Conservation (phyloP, 2,797 vertebrate genomes). For the Sebastes ruberrimus region DNA sequence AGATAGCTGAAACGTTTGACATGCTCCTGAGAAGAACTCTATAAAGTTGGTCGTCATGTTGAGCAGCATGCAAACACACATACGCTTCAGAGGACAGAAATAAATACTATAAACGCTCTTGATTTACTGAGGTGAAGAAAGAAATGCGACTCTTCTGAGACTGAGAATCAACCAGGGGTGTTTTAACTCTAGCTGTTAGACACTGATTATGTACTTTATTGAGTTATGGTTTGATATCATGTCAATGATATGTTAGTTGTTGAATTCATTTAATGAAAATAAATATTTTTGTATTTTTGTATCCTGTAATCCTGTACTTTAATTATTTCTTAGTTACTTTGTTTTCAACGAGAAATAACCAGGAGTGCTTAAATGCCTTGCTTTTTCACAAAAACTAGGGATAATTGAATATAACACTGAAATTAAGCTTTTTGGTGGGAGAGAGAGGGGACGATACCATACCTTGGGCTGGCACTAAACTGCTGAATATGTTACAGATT, state of each 20-base stretch:
- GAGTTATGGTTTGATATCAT: background rate
- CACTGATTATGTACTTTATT: background rate
- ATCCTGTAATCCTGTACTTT: background rate
- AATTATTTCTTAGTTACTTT: background rate
- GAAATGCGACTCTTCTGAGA: background rate
- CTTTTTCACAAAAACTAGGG: background rate
- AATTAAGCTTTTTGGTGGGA: background rate
- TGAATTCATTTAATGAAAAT: constrained; percentile 14
- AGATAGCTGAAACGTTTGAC: constrained; percentile 55
- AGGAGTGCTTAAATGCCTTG: background rate
- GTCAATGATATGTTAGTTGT: background rate
- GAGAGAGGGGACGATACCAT: too few species aligned
- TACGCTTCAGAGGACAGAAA: background rate
- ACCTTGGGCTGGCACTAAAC: background rate
- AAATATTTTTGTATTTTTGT: constrained; percentile 30
- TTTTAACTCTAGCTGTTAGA: background rate
- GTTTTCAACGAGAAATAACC: background rate
- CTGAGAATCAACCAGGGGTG: background rate
- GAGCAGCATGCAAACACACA: background rate
- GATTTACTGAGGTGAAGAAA: background rate
- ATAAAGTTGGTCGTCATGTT: background rate
- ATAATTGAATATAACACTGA: background rate
- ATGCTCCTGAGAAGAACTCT: background rate
- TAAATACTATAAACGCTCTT: background rate
- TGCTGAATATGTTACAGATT: background rate